Conservation (phyloP, 2,113 vertebrate species). For the Takifugu flavidus region DNA sequence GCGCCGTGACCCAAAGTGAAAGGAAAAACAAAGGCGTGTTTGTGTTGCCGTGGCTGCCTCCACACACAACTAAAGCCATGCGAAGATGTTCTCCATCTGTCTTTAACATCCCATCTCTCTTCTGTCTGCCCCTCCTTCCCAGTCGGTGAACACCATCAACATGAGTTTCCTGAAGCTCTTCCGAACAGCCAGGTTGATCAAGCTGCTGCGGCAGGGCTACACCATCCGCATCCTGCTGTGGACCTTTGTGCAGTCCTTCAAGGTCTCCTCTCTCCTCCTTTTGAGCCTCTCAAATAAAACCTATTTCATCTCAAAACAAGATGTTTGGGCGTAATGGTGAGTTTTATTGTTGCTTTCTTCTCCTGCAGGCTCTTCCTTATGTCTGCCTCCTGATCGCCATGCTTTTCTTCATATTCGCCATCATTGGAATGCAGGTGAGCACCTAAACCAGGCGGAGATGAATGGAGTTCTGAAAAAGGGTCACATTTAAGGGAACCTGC, state of each 20-base stretch:
- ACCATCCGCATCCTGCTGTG: conserved; percentile 97
- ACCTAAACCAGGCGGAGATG: background rate
- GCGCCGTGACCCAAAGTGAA: conserved; percentile 17
- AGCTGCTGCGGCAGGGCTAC: conserved; percentile 94
- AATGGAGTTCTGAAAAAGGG: background rate
- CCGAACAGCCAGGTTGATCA: conserved; percentile 93
- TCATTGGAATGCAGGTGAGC: conserved; percentile 95
- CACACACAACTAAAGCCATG: conserved; percentile 45
- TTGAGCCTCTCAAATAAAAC: background rate
- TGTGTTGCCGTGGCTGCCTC: conserved; percentile 37
- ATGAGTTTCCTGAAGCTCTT: conserved; percentile 99
- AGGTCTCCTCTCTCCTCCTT: conserved; percentile 70
- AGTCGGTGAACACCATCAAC: conserved; percentile 91
- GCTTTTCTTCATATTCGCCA: conserved; percentile 99
- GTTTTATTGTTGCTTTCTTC: conserved; percentile 13
- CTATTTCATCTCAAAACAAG: background rate
- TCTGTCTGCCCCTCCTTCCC: conserved; percentile 15
- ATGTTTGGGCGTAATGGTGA: no score
- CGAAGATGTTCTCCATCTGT: conserved; percentile 62
- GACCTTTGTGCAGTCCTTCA: conserved; percentile 98
- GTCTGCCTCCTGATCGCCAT: conserved; percentile 98
- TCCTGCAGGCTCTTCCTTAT: conserved; percentile 89
- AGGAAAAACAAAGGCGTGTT: conserved; percentile 19
- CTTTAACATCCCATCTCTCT: conserved; percentile 46
- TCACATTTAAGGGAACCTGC: background rate